Evolutionary conservation across 2,797 vertebrate genomes (phyloP).

Genomic region (Lepus townsendii): DNA sequence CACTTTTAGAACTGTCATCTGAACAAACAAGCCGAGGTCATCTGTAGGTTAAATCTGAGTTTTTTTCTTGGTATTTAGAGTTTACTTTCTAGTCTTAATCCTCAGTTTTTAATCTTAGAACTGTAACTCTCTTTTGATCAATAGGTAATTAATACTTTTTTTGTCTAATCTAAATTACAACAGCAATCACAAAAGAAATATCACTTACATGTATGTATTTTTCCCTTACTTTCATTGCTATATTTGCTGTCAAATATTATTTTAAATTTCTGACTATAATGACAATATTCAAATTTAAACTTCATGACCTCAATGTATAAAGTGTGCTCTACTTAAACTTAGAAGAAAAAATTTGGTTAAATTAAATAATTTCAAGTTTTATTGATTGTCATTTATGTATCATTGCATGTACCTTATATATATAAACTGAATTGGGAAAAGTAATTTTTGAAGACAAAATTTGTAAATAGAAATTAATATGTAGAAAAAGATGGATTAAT

Average conservation of each 20-base stretch:
- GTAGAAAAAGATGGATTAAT: constrained; percentile 24
- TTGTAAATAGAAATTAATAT: constrained; percentile 50
- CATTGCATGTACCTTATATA: not conserved
- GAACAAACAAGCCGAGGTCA: constrained; percentile 92
- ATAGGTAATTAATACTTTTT: constrained; percentile 22
- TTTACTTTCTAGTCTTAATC: constrained; percentile 83
- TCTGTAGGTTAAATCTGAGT: constrained; percentile 90
- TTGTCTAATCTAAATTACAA: constrained; percentile 31
- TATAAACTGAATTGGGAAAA: constrained; percentile 58
- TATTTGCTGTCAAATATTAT: constrained; percentile 43
- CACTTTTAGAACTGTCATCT: constrained; percentile 91
- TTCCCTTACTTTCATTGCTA: constrained; percentile 42
- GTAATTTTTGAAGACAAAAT: constrained; percentile 43
- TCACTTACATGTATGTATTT: constrained; percentile 47
- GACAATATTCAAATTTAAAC: constrained; percentile 45
- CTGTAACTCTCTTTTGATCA: constrained; percentile 69
- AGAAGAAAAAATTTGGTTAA: constrained; percentile 36
- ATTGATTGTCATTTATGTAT: not conserved
- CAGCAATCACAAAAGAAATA: constrained; percentile 4
- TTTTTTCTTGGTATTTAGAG: constrained; percentile 82
- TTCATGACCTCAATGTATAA: not conserved
- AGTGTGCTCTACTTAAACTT: constrained; percentile 30
- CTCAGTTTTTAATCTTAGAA: constrained; percentile 82
- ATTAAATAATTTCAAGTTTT: constrained; percentile 48
- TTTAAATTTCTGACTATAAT: constrained; percentile 28